These are phyloP conservation scores for Crax fasciolata DNA, from an alignment of 2,797 vertebrate species.

Conservation along the genomic window DNA sequence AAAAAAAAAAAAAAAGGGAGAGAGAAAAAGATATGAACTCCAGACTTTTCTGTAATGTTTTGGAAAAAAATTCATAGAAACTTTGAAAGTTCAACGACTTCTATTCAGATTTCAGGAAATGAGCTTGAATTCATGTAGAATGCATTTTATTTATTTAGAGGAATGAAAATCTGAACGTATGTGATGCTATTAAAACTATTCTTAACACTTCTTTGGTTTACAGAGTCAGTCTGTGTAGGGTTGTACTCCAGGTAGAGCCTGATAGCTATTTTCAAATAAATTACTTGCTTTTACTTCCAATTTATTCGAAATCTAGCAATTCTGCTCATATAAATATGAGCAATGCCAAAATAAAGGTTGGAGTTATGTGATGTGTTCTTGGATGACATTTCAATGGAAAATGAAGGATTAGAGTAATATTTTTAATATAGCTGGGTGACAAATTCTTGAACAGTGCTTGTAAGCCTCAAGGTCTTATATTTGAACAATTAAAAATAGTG, in stretches of 20 bases:
- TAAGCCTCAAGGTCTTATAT: neutral
- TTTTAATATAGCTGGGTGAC: neutral
- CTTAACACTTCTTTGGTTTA: slow-evolving; percentile 43
- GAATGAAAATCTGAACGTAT: slow-evolving; percentile 1
- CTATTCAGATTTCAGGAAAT: neutral
- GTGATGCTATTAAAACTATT: slow-evolving; percentile 27
- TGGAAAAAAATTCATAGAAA: neutral
- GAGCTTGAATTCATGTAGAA: neutral
- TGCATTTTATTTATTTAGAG: slow-evolving; percentile 16
- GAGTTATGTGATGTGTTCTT: neutral
- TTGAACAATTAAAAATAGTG: neutral
- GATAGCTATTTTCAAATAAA: slow-evolving; percentile 11
- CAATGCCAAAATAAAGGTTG: neutral
- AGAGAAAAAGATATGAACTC: accelerated
- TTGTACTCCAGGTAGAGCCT: neutral
- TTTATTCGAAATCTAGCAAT: slow-evolving; percentile 25
- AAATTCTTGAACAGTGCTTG: neutral
- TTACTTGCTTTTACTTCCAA: slow-evolving; percentile 5
- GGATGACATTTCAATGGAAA: slow-evolving; percentile 5
- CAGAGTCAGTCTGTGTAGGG: neutral
- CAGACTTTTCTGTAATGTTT: neutral
- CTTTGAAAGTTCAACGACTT: neutral
- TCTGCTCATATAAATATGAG: neutral
- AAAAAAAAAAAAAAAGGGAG: neutral
- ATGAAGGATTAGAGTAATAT: neutral